phyloP scores from a whole-genome alignment of 2,888 invertebrate genomes.

The Eristalinus sepulchralis region DNA sequence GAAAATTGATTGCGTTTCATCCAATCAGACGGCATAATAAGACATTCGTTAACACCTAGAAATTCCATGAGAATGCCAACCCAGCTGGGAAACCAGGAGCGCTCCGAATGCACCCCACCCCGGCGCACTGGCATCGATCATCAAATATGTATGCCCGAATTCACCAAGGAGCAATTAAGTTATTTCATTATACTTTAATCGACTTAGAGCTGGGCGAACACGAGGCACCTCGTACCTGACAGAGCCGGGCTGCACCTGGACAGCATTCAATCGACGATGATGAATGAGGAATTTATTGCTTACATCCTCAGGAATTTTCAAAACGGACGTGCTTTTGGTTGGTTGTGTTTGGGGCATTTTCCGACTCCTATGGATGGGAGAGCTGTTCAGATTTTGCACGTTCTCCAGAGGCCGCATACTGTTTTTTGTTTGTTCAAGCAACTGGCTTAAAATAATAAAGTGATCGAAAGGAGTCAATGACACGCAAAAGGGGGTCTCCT shows the following conservation, averaged over 20 bases:
- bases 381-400: background rate
- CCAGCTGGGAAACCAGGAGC: background rate
- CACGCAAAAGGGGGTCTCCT: too few relatives aligned
- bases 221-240: background rate
- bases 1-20: slow-evolving; percentile 44
- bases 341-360: background rate
- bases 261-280: background rate
- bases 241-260: background rate
- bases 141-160: slow-evolving; percentile 20
- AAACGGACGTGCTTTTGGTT: background rate
- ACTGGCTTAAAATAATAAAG: too few relatives aligned
- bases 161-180: slow-evolving; percentile 36
- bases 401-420: background rate
- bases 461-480: too few relatives aligned
- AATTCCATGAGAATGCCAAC: background rate
- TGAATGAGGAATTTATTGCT: background rate
- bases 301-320: background rate
- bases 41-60: slow-evolving; percentile 40
- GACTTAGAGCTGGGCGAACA: background rate
- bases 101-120: background rate
- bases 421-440: background rate
- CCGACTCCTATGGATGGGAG: background rate
- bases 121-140: background rate
- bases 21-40: slow-evolving; percentile 37
- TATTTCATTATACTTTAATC: slow-evolving; percentile 32